These are phyloP conservation scores for Tenthredo mesomela DNA, from an alignment of 2,888 invertebrate species.

Conservation along the genomic window DNA sequence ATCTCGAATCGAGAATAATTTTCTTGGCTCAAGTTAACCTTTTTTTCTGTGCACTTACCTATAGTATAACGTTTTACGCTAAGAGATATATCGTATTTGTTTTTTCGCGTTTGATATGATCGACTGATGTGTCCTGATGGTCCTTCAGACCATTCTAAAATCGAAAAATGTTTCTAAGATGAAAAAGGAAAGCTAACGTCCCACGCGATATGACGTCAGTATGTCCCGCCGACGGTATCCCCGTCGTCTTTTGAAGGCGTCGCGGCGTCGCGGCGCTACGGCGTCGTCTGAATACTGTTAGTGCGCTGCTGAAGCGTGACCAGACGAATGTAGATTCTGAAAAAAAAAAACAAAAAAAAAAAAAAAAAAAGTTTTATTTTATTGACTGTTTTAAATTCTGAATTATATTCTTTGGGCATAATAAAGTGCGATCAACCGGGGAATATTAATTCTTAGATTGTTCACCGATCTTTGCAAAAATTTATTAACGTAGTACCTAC, in stretches of 20 bases:
- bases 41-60: no score
- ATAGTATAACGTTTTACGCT: background rate
- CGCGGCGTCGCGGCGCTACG: slow-evolving; percentile 41
- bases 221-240: slow-evolving; percentile 42
- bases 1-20: no score
- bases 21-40: no score
- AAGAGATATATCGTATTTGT: background rate
- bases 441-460: background rate
- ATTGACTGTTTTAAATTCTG: slow-evolving; percentile 20
- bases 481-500: background rate
- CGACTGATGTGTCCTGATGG: background rate
- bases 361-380: background rate
- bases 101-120: background rate
- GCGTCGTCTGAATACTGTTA: slow-evolving; percentile 71
- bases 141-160: background rate
- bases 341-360: no score
- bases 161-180: background rate
- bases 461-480: background rate
- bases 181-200: background rate
- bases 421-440: background rate
- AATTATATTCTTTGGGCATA: background rate
- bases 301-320: slow-evolving; percentile 60
- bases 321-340: slow-evolving; percentile 16
- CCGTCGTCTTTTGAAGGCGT: slow-evolving; percentile 56
- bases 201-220: background rate